Conservation (phyloP, 2,797 vertebrate genomes). For the Carduelis carduelis region DNA sequence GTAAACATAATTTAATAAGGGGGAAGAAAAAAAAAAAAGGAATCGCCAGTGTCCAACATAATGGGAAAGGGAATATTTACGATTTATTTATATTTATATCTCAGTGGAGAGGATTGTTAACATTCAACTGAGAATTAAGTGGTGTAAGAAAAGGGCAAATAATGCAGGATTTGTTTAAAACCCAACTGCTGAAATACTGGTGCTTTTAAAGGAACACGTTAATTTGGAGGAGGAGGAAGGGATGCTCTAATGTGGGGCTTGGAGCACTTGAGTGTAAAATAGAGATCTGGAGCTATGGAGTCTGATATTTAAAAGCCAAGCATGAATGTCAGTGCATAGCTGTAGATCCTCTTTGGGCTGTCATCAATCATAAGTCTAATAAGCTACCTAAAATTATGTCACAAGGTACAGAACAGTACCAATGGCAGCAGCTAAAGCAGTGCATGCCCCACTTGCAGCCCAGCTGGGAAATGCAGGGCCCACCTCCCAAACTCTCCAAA, state of each 20-base stretch:
- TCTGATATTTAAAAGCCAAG: slow-evolving; percentile 73
- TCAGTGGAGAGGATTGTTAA: slow-evolving; percentile 19
- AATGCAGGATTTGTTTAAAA: background rate
- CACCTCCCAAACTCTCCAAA: background rate
- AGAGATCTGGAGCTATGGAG: slow-evolving; percentile 56
- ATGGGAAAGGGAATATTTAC: slow-evolving; percentile 46
- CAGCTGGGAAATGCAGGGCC: background rate
- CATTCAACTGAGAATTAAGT: background rate
- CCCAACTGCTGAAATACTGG: background rate
- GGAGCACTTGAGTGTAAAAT: slow-evolving; percentile 71
- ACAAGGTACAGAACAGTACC: background rate
- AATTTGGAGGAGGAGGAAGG: slow-evolving; percentile 8
- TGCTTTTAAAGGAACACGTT: background rate
- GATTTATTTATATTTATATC: slow-evolving; percentile 36
- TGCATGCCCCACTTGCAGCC: background rate
- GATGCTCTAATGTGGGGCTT: slow-evolving; percentile 12
- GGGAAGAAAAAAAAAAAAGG: slow-evolving; percentile 33
- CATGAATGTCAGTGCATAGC: slow-evolving; percentile 76
- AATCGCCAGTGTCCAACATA: slow-evolving; percentile 17
- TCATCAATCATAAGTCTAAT: slow-evolving; percentile 84
- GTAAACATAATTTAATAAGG: slow-evolving; percentile 85
- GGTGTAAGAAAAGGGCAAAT: background rate
- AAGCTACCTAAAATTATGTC: slow-evolving; percentile 79
- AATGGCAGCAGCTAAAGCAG: background rate
- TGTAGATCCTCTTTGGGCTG: slow-evolving; percentile 78